A percentile compares a stretch with the other conserved stretches of the same genome.
These are phyloP conservation scores for Bubo blakistoni DNA, from an alignment of 2,113 vertebrate species.

Conservation along the genomic window DNA sequence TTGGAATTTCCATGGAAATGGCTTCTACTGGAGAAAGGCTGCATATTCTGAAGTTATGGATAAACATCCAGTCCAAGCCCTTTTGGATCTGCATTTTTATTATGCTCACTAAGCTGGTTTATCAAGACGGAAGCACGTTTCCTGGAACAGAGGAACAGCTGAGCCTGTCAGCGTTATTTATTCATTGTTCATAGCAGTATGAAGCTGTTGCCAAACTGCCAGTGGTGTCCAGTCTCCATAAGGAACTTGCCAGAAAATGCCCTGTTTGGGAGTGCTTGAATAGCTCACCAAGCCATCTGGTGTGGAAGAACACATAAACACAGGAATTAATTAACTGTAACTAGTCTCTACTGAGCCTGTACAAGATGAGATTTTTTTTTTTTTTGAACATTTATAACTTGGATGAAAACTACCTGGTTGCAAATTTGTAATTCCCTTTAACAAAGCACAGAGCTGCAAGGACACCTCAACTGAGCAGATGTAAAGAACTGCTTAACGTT, in stretches of 20 bases:
- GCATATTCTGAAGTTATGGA: neutral
- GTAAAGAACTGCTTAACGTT: neutral
- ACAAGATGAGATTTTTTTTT: neutral
- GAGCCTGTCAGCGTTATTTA: neutral
- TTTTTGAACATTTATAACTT: accelerated
- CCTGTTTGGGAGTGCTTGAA: neutral
- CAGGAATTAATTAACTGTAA: slow-evolving; percentile 6
- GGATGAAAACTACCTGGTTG: neutral
- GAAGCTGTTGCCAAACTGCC: neutral
- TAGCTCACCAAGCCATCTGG: slow-evolving; percentile 13
- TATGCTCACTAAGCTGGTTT: neutral
- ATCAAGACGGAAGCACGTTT: neutral
- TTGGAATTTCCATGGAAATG: neutral
- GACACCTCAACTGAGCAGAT: neutral
- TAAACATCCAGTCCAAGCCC: neutral
- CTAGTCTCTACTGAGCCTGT: neutral
- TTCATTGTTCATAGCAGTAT: neutral
- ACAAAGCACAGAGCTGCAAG: neutral
- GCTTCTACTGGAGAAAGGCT: neutral
- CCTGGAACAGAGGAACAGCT: neutral
- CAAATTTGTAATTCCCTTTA: neutral
- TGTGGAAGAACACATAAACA: neutral
- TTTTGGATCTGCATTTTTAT: neutral
- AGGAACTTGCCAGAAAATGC: neutral
- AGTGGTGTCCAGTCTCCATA: neutral